A percentile compares a stretch with the other conserved stretches of the same genome.
phyloP scores from a whole-genome alignment of 2,113 vertebrate genomes.

The Antechinus stuartii region DNA sequence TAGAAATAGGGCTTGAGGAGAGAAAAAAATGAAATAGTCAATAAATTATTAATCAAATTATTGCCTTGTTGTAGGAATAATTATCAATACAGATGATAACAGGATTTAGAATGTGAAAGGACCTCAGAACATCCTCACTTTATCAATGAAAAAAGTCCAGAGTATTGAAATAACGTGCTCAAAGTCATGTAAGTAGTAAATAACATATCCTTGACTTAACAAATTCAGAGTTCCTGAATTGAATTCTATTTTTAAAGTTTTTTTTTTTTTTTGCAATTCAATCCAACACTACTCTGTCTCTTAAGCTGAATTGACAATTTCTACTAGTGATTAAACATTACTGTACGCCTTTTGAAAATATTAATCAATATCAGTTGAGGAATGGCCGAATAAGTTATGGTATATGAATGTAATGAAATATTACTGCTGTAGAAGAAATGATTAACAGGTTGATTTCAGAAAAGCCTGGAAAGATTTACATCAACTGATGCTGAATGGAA shows the following conservation, averaged over 20 bases:
- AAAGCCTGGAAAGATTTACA: too few relatives aligned
- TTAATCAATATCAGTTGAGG: not conserved
- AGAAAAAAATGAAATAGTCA: not conserved
- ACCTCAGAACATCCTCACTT: not conserved
- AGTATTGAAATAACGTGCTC: not conserved
- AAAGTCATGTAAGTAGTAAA: not conserved
- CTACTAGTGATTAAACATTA: not conserved
- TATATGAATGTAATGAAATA: too few relatives aligned
- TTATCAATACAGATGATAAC: not conserved
- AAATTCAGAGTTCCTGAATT: not conserved
- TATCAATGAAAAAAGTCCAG: not conserved
- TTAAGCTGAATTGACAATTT: not conserved
- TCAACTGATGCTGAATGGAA: too few relatives aligned
- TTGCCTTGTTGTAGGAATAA: not conserved
- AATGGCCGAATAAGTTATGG: too few relatives aligned
- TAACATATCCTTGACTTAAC: not conserved
- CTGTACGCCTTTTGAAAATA: not conserved
- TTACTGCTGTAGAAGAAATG: too few relatives aligned
- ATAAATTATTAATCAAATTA: not conserved
- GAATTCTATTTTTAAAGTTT: not conserved
- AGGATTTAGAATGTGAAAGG: not conserved
- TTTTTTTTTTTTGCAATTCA: not conserved
- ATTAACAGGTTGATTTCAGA: too few relatives aligned
- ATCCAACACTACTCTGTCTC: not conserved
- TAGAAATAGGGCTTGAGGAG: not conserved